Evolutionary conservation across 2,113 vertebrate species (phyloP).

Genomic region (Entomyzon cyanotis): DNA sequence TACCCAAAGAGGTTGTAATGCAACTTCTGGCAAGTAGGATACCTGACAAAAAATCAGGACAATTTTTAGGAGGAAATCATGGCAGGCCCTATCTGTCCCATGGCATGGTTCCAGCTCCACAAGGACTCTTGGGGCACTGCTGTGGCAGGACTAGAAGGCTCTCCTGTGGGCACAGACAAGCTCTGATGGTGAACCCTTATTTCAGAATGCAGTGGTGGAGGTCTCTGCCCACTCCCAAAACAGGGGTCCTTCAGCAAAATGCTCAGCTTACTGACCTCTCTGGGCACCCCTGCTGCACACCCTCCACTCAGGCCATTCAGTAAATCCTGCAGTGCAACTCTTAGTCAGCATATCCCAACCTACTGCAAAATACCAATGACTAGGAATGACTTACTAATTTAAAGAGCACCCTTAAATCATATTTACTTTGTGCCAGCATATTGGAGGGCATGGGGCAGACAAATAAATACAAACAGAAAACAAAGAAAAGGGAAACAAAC

Average conservation of each 20-base stretch:
- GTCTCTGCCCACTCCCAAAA: not conserved
- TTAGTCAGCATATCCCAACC: not conserved
- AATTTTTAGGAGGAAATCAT: not conserved
- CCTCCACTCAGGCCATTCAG: not conserved
- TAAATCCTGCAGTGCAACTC: not conserved
- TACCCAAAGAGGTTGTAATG: not conserved
- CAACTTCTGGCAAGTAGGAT: not conserved
- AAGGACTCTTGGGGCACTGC: not conserved
- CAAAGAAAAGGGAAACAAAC: not conserved
- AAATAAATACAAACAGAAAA: not conserved
- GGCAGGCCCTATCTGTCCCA: not conserved
- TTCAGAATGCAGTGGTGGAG: not conserved
- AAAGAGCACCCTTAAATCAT: not conserved
- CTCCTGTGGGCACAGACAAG: not conserved
- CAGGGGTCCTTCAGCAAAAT: not conserved
- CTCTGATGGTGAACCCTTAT: not conserved
- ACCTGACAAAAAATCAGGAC: not conserved
- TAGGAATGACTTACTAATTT: not conserved
- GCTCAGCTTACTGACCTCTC: not conserved
- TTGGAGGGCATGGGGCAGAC: not conserved
- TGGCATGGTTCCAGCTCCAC: not conserved
- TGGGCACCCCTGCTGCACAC: not conserved
- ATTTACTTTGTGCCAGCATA: not conserved
- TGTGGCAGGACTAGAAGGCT: not conserved
- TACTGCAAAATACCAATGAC: not conserved